Evolutionary conservation across 2,888 invertebrate genomes (phyloP).

Genomic region (Neocrepidodera transversa): DNA sequence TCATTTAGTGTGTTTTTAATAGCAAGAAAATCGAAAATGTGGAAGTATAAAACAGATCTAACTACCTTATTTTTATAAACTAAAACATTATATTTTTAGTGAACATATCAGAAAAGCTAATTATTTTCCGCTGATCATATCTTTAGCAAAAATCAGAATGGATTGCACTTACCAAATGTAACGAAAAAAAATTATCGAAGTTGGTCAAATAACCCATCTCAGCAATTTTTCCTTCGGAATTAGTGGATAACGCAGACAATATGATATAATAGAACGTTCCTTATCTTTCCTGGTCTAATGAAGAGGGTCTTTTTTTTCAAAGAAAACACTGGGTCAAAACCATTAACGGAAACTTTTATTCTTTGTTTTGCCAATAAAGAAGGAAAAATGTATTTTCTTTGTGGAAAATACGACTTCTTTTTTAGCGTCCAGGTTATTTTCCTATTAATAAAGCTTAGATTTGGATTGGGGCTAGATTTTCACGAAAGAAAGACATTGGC

Average conservation of each 20-base stretch:
- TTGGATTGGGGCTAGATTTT: too few species aligned
- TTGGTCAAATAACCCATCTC: slow-evolving; percentile 8
- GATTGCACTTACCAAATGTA: slow-evolving; percentile 18
- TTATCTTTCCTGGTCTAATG: slow-evolving; percentile 19
- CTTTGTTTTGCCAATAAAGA: slow-evolving; percentile 13
- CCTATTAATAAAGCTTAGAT: background rate
- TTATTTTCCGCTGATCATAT: background rate
- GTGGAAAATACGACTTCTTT: background rate
- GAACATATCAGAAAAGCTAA: background rate
- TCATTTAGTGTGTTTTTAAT: too few species aligned
- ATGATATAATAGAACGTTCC: slow-evolving; percentile 11
- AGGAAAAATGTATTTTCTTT: slow-evolving; percentile 4
- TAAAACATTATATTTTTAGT: slow-evolving; percentile 1
- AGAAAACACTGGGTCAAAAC: slow-evolving; percentile 10
- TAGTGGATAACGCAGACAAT: slow-evolving; percentile 17
- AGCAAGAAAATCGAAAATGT: too few species aligned
- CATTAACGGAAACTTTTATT: slow-evolving; percentile 14
- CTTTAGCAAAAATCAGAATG: slow-evolving; percentile 8
- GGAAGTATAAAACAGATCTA: too few species aligned
- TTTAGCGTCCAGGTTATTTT: background rate
- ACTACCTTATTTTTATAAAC: too few species aligned
- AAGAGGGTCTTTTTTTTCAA: slow-evolving; percentile 4
- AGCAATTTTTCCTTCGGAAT: slow-evolving; percentile 24
- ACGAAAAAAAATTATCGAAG: slow-evolving; percentile 17
- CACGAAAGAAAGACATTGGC: too few species aligned